phyloP scores from a whole-genome alignment of 2,888 invertebrate species.

The Andrena bicolor region DNA sequence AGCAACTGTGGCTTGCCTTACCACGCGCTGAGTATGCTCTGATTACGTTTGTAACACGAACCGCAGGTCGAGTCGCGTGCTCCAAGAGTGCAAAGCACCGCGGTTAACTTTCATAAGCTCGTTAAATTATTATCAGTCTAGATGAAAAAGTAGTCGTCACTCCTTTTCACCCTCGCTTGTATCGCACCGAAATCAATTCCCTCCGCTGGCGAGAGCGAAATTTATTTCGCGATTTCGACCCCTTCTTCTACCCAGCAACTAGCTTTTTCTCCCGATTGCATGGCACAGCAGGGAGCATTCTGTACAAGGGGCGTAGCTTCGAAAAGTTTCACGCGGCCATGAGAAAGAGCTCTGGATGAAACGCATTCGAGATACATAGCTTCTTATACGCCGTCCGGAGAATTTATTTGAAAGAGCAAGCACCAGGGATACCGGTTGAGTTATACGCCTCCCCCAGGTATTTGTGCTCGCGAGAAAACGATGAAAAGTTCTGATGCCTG shows the following conservation, averaged over 20 bases:
- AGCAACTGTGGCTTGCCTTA: conserved; percentile 34
- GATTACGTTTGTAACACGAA: conserved; percentile 63
- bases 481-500: conserved; percentile 25
- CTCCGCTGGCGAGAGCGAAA: no score
- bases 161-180: no score
- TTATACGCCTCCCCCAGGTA: conserved; percentile 38
- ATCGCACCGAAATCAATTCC: no score
- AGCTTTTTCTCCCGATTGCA: not conserved
- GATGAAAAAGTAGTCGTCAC: not conserved
- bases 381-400: conserved; percentile 9
- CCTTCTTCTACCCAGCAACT: not conserved
- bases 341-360: not conserved
- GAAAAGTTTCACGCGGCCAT: conserved; percentile 1
- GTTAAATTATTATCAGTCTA: not conserved
- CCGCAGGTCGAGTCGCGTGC: conserved; percentile 27
- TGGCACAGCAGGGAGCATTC: not conserved
- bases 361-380: conserved; percentile 11
- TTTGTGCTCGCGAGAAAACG: conserved; percentile 43
- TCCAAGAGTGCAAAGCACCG: not conserved
- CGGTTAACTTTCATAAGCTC: not conserved
- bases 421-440: conserved; percentile 11
- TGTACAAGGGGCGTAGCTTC: not conserved
- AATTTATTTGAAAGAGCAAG: conserved; percentile 26
- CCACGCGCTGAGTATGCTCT: conserved; percentile 37
- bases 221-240: not conserved